phyloP scores from a whole-genome alignment of 1,140 invertebrate genomes.

The Pachypeltis micranthus region DNA sequence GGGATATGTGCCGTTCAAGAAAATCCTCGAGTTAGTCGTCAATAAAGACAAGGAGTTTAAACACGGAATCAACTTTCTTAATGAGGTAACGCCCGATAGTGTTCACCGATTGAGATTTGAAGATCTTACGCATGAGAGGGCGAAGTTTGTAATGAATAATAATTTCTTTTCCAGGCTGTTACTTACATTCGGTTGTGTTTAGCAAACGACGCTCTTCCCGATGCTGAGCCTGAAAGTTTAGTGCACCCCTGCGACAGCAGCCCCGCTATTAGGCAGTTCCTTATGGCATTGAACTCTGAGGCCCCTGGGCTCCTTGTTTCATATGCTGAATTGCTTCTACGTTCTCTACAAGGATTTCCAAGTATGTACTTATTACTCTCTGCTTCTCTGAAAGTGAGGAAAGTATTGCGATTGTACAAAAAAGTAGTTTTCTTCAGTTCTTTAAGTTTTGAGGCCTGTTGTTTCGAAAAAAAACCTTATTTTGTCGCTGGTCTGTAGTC shows the following conservation, averaged over 20 bases:
- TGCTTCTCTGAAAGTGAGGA: no score
- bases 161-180: conserved; percentile 46
- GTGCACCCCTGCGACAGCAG: conserved; percentile 22
- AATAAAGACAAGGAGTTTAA: conserved; percentile 42
- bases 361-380: no score
- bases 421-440: no score
- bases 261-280: conserved; percentile 29
- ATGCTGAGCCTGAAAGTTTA: conserved; percentile 7
- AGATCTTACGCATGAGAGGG: no score
- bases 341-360: conserved; percentile 32
- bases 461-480: no score
- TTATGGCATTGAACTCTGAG: conserved; percentile 11
- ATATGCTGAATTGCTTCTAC: conserved; percentile 34
- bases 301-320: conserved; percentile 16
- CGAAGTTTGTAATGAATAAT: no score
- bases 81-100: no score
- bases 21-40: conserved; percentile 49
- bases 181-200: conserved; percentile 65
- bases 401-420: no score
- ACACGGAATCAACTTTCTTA: conserved; percentile 4
- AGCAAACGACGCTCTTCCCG: conserved; percentile 34
- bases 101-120: no score
- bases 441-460: no score
- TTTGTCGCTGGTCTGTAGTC: no score
- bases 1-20: conserved; percentile 34